phyloP scores from a whole-genome alignment of 2,797 vertebrate genomes.

The Bufotes viridis region DNA sequence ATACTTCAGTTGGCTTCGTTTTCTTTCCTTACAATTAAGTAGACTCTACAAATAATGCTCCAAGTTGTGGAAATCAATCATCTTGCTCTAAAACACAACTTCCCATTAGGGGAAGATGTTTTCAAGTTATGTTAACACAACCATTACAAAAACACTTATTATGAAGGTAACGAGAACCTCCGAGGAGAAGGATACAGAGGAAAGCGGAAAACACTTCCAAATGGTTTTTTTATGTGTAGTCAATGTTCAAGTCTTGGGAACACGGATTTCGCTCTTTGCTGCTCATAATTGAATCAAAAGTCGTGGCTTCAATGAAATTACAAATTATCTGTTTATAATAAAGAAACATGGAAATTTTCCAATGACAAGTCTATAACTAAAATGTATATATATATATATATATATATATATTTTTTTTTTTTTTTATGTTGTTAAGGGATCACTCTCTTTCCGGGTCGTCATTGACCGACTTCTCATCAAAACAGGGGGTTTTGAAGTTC shows the following conservation, averaged over 20 bases:
- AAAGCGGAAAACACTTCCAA: not conserved
- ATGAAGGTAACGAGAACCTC: not conserved
- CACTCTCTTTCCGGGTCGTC: too few relatives aligned
- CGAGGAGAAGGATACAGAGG: not conserved
- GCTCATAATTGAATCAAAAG: not conserved
- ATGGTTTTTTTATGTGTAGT: not conserved
- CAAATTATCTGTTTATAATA: not conserved
- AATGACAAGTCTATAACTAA: not conserved
- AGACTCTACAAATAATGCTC: constrained; percentile 37
- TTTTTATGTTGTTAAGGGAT: too few relatives aligned
- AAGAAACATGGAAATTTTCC: not conserved
- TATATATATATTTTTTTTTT: not conserved
- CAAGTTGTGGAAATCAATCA: constrained; percentile 30
- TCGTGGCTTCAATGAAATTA: not conserved
- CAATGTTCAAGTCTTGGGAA: not conserved
- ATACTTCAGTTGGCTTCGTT: constrained; percentile 9
- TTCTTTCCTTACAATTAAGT: constrained; percentile 25
- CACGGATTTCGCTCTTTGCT: not conserved
- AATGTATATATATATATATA: not conserved
- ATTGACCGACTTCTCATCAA: too few relatives aligned
- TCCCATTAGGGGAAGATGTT: not conserved
- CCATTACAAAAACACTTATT: constrained; percentile 26
- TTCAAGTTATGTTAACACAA: constrained; percentile 2
- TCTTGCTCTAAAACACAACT: constrained; percentile 5
- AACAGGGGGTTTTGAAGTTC: too few relatives aligned